These are phyloP conservation scores for Lomographa bimaculata DNA, from an alignment of 2,888 invertebrate species.

Conservation along the genomic window DNA sequence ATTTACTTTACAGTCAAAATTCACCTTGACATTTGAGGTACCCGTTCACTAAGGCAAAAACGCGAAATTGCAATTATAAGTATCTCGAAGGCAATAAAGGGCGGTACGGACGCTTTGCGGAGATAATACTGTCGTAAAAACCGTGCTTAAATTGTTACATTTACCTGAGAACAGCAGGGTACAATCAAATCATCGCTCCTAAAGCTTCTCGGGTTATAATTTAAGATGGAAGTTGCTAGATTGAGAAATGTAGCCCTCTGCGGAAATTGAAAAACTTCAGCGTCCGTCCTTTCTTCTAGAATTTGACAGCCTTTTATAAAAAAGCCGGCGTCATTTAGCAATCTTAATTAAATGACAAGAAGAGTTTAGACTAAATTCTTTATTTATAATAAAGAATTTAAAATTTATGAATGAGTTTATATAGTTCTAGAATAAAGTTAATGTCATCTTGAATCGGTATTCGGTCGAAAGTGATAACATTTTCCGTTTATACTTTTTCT, in stretches of 20 bases:
- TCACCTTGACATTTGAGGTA: slow-evolving; percentile 13
- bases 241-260: slow-evolving; percentile 69
- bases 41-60: slow-evolving; percentile 46
- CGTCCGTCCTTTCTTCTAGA: slow-evolving; percentile 63
- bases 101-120: slow-evolving; percentile 52
- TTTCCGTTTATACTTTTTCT: no score
- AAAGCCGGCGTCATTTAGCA: slow-evolving; percentile 48
- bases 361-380: no score
- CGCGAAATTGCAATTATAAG: slow-evolving; percentile 57
- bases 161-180: slow-evolving; percentile 71
- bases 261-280: slow-evolving; percentile 82
- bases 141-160: slow-evolving; percentile 71
- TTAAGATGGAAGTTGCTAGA: slow-evolving; percentile 69
- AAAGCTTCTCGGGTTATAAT: slow-evolving; percentile 70
- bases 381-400: no score
- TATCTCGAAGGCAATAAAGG: slow-evolving; percentile 54
- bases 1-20: no score
- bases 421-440: no score
- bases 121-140: slow-evolving; percentile 69
- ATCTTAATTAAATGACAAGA: not conserved
- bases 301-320: slow-evolving; percentile 59
- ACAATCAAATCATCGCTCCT: slow-evolving; percentile 71
- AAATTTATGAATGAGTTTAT: no score
- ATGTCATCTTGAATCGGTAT: no score
- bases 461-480: no score